These are phyloP conservation scores for Sebastes variabilis DNA, from an alignment of 2,797 vertebrate genomes.

Conservation along the genomic window DNA sequence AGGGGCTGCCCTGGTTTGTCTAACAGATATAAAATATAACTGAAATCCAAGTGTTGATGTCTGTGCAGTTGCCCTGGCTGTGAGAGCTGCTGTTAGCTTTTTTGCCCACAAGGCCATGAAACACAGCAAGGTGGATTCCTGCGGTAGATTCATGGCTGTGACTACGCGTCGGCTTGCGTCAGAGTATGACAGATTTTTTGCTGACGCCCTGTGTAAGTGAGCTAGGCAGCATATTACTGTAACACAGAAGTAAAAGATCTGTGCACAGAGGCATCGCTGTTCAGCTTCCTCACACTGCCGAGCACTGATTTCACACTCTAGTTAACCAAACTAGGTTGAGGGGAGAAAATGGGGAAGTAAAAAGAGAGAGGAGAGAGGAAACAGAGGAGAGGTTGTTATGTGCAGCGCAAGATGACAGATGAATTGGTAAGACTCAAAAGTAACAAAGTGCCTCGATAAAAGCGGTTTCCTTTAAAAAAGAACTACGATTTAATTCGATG, in stretches of 20 bases:
- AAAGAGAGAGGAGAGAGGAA: neutral
- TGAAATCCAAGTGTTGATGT: neutral
- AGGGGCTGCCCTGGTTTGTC: neutral
- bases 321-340: conserved; percentile 33
- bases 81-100: neutral
- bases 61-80: neutral
- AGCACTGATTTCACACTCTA: conserved; percentile 65
- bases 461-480: neutral
- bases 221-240: conserved; percentile 4
- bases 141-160: neutral
- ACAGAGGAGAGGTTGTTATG: neutral
- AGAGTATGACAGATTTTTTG: conserved; percentile 23
- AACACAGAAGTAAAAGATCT: conserved; percentile 27
- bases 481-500: neutral
- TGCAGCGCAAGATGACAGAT: neutral
- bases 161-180: conserved; percentile 20
- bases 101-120: neutral
- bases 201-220: conserved; percentile 13
- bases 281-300: conserved; percentile 23
- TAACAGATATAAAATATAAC: neutral
- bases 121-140: neutral
- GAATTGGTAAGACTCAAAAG: neutral
- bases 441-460: neutral
- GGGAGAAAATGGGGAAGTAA: neutral
- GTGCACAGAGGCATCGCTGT: conserved; percentile 1